Evolutionary conservation across 2,113 vertebrate genomes (phyloP), one percentile per base, ranked within the genome.

Genomic region (Sminthopsis crassicaudata): DNA sequence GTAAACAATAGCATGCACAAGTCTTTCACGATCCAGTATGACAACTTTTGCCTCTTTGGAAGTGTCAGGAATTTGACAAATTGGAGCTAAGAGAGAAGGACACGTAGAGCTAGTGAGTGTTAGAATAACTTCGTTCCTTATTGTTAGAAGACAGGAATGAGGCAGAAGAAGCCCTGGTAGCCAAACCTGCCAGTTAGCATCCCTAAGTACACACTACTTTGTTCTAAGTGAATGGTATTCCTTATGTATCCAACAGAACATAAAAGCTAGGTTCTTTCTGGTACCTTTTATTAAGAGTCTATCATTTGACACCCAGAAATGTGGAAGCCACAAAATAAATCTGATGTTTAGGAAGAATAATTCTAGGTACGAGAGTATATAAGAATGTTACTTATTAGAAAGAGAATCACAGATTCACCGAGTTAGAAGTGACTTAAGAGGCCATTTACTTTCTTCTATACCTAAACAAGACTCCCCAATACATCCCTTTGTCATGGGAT

Each of bases 141-240:
- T 88, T 88, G 91, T 57, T 3, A 30, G 90, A 88, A 57, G 91
- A n/a, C n/a, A 2, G 8, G 8, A 36, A 46, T 46, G 46, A n/a
- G 89, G 50, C 22, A 90, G 30, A 57, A 16, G 0, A 27, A 9
- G 46, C 19, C 46, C 46, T 67, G 10, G 3, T 14, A 36, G 3
- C 60, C 30, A 36, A 16, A 36, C 36, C 14, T 12, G 36, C 30
- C n/a, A 76, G 36, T n/a, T 16, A 5, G 46, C 19, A 52, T 51
- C 27, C 51, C 19, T 12, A 1, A 8, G 0, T 0, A 3, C 3
- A 4, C 3, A 1, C 8, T 54, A 88, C 26, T n/a, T n/a, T 42
- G 0, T 3, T 30, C 42, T 46, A 46, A 50, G 50, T 36, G 36
- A 27, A 93, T n/a, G 51, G 52, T 2, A 19, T 46, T 53, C 6